Conservation (phyloP, 2,113 vertebrate genomes). For the Ibidorhyncha struthersii region DNA sequence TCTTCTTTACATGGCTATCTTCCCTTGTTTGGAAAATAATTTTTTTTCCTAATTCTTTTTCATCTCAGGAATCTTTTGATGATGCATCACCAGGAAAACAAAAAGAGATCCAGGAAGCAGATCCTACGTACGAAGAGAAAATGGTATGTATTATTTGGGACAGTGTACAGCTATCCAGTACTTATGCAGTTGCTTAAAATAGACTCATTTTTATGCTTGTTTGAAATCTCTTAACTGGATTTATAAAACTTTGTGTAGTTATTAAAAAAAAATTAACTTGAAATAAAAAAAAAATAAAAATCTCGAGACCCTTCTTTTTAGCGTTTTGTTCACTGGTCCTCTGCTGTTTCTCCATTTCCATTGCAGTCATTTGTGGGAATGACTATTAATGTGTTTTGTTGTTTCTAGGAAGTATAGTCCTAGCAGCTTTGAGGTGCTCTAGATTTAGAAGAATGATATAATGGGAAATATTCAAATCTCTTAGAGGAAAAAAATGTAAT, state of each 20-base stretch:
- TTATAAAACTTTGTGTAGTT: neutral
- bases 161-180: neutral
- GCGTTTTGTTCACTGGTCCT: neutral
- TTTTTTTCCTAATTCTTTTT: constrained; percentile 46
- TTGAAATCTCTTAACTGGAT: neutral
- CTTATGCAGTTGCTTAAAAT: neutral
- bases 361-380: neutral
- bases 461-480: neutral
- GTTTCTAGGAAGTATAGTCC: neutral
- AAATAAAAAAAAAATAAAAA: neutral
- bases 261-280: neutral
- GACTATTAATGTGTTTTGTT: neutral
- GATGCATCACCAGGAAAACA: constrained; percentile 82
- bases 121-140: constrained; percentile 94
- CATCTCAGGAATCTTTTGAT: constrained; percentile 77
- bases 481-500: neutral
- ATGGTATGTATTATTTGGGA: constrained; percentile 80
- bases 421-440: neutral
- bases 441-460: neutral
- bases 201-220: neutral
- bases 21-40: neutral
- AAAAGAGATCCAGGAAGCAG: constrained; percentile 81
- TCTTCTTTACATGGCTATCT: neutral
- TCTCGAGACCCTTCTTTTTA: neutral
- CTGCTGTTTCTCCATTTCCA: neutral